A percentile compares a stretch with the other conserved stretches of the same genome.
Evolutionary conservation across 2,888 invertebrate genomes (phyloP).

Genomic region (Alitta virens): DNA sequence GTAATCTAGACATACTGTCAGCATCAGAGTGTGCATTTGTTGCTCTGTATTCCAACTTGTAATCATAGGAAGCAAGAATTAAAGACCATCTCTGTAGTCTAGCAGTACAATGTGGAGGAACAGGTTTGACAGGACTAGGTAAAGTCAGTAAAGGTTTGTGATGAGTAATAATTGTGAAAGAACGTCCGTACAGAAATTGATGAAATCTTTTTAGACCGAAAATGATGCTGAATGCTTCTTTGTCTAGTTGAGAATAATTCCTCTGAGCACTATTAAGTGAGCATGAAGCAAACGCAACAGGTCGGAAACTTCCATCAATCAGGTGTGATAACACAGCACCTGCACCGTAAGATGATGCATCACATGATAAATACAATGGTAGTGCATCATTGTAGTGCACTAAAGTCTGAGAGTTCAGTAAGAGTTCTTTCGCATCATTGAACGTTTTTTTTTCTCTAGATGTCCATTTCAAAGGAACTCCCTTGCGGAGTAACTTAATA

Average conservation of each 20-base stretch:
- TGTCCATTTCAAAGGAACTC: neutral
- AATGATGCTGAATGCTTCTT: slow-evolving; percentile 4
- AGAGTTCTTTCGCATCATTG: neutral
- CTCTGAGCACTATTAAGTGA: slow-evolving; percentile 4
- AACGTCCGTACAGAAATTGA: slow-evolving; percentile 5
- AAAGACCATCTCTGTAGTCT: neutral
- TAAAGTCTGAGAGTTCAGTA: neutral
- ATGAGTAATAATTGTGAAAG: slow-evolving; percentile 4
- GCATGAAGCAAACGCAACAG: slow-evolving; percentile 10
- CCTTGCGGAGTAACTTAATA: neutral
- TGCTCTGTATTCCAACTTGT: neutral
- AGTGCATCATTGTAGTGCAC: slow-evolving; percentile 3
- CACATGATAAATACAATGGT: neutral
- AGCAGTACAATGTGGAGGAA: neutral
- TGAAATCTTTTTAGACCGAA: slow-evolving; percentile 8
- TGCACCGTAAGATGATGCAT: neutral
- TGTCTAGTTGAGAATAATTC: slow-evolving; percentile 9
- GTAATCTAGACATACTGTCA: neutral
- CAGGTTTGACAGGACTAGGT: neutral
- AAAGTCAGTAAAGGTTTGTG: neutral
- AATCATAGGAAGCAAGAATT: neutral
- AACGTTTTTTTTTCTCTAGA: neutral
- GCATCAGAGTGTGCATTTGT: neutral
- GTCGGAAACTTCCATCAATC: slow-evolving; percentile 5
- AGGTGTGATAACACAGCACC: slow-evolving; percentile 9